Percentiles rank a stretch among this genome's conserved stretches.
Evolutionary conservation across 2,888 invertebrate species (phyloP).

Genomic region (Coecobrya sp.): DNA sequence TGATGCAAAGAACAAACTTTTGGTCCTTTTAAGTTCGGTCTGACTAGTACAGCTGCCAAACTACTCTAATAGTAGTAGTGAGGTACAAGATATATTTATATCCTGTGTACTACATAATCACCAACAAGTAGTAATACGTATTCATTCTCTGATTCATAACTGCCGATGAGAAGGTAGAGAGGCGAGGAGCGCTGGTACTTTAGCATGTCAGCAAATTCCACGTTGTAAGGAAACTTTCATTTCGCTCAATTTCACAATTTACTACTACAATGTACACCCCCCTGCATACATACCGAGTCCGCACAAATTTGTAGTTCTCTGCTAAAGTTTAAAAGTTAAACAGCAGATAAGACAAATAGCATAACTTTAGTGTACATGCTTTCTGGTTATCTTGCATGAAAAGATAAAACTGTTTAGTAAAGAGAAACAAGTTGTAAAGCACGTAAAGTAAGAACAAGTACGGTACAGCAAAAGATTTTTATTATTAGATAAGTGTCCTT

Average conservation of each 20-base stretch:
- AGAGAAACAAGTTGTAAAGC: not conserved
- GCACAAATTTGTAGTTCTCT: constrained; percentile 13
- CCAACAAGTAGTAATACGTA: constrained; percentile 30
- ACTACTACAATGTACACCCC: constrained; percentile 36
- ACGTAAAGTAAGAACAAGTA: not conserved
- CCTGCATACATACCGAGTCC: not conserved
- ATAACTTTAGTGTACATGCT: not conserved
- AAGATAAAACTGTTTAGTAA: not conserved
- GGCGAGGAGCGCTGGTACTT: constrained; percentile 17
- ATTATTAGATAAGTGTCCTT: constrained; percentile 31
- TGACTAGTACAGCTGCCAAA: constrained; percentile 32
- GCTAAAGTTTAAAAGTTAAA: constrained; percentile 24
- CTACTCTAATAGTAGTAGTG: no score
- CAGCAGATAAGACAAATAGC: constrained; percentile 21
- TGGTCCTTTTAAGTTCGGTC: constrained; percentile 58
- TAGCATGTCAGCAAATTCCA: constrained; percentile 58
- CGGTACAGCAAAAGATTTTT: constrained; percentile 8
- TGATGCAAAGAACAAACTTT: constrained; percentile 53
- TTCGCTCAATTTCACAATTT: constrained; percentile 72
- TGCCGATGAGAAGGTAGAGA: constrained; percentile 18
- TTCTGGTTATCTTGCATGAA: not conserved
- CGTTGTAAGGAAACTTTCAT: constrained; percentile 56
- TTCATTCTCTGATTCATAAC: constrained; percentile 19
- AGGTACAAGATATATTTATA: constrained; percentile 39
- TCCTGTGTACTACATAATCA: constrained; percentile 37